These are phyloP conservation scores for Staurois parvus DNA, from an alignment of 2,797 vertebrate species.

Conservation along the genomic window DNA sequence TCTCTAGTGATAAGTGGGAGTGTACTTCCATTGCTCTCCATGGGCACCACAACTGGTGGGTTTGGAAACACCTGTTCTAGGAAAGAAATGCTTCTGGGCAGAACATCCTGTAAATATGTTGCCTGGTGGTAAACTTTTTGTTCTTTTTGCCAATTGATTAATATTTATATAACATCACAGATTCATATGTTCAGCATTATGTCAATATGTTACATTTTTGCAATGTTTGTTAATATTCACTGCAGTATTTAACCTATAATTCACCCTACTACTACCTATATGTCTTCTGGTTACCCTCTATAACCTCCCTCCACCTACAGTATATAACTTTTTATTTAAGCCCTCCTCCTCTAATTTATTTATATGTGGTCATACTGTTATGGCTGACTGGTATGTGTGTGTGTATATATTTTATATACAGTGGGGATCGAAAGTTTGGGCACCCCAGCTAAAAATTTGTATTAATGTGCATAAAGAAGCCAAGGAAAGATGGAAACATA, in stretches of 20 bases:
- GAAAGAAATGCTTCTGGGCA: background rate
- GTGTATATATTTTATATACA: too few relatives aligned
- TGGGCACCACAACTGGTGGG: background rate
- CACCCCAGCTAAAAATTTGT: too few relatives aligned
- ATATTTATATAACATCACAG: too few relatives aligned
- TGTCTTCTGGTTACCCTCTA: background rate
- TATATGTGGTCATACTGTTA: too few relatives aligned
- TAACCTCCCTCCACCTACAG: background rate
- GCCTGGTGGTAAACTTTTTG: conserved; percentile 9
- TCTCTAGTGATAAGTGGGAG: background rate
- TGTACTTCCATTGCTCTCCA: background rate
- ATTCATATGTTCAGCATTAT: background rate
- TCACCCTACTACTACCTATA: background rate
- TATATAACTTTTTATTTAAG: too few relatives aligned
- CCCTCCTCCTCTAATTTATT: too few relatives aligned
- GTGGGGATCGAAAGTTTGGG: too few relatives aligned
- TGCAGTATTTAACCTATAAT: background rate
- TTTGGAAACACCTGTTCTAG: background rate
- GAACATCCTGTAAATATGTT: background rate
- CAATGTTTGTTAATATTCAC: background rate
- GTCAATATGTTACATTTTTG: background rate
- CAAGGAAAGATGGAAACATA: too few relatives aligned
- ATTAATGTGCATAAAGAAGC: too few relatives aligned
- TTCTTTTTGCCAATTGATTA: too few relatives aligned
- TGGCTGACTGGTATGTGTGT: too few relatives aligned